A percentile compares a stretch with the other conserved stretches of the same genome.
Conservation (phyloP, 2,113 vertebrate species). For the Ptychochromis oligacanthus region DNA sequence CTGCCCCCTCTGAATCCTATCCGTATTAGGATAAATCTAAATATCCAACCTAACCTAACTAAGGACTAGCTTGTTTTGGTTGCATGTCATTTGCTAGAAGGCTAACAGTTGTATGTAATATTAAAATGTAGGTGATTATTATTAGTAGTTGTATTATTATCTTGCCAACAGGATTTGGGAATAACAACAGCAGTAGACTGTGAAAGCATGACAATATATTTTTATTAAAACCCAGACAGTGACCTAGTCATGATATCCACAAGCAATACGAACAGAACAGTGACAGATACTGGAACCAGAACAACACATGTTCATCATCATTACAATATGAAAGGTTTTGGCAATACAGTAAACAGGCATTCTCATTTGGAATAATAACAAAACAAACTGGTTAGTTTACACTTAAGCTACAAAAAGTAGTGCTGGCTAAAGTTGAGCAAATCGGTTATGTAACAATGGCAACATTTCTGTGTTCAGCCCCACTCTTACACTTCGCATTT, state of each 20-base stretch:
- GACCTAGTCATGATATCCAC: conserved; percentile 54
- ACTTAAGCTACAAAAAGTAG: conserved; percentile 43
- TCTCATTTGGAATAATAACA: conserved; percentile 49
- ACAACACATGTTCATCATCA: conserved; percentile 35
- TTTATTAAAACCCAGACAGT: conserved; percentile 74
- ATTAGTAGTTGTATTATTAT: background rate
- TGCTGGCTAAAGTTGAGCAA: conserved; percentile 39
- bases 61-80: too few species aligned
- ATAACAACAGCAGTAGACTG: background rate
- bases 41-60: too few species aligned
- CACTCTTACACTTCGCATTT: background rate
- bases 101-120: background rate
- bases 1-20: background rate
- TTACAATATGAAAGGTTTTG: conserved; percentile 68
- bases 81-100: background rate
- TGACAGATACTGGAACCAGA: conserved; percentile 42
- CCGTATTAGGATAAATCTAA: background rate
- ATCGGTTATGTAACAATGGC: conserved; percentile 32
- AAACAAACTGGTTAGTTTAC: conserved; percentile 61
- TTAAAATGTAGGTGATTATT: background rate
- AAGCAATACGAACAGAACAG: conserved; percentile 61
- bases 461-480: conserved; percentile 30
- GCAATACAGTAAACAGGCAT: conserved; percentile 65
- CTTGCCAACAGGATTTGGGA: background rate
- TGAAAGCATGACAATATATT: conserved; percentile 55